Evolutionary conservation across 2,113 vertebrate species (phyloP).

Genomic region (Tiliqua scincoides): DNA sequence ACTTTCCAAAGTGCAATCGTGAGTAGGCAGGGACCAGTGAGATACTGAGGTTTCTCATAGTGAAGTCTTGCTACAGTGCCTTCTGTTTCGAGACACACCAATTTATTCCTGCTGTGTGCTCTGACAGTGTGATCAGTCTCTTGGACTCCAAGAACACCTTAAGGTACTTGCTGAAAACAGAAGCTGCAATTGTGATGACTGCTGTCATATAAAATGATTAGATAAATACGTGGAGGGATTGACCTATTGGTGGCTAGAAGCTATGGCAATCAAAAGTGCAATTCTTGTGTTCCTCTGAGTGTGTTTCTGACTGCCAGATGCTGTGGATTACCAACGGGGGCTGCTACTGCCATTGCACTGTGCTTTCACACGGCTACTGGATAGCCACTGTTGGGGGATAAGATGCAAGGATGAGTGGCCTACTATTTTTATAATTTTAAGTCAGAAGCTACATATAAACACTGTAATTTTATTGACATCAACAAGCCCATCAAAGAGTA

Average conservation of each 20-base stretch:
- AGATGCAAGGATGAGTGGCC: neutral
- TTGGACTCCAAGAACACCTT: neutral
- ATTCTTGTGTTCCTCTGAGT: neutral
- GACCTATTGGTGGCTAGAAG: neutral
- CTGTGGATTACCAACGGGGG: neutral
- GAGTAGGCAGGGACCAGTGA: neutral
- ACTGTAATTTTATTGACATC: neutral
- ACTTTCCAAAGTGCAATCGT: neutral
- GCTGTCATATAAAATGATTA: slow-evolving; percentile 15
- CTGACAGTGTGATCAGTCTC: neutral
- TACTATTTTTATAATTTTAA: neutral
- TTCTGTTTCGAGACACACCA: slow-evolving; percentile 1
- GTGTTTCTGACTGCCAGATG: neutral
- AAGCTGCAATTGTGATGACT: neutral
- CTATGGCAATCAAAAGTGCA: neutral
- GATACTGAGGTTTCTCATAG: neutral
- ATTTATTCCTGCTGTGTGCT: neutral
- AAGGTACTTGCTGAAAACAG: neutral
- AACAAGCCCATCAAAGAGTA: neutral
- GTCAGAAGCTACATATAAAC: neutral
- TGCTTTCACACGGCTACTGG: neutral
- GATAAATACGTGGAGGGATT: neutral
- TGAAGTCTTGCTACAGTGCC: neutral
- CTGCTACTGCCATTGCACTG: neutral
- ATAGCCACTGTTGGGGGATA: neutral